Conservation (phyloP, 2,797 vertebrate species). For the Brachyalestes nurse region DNA sequence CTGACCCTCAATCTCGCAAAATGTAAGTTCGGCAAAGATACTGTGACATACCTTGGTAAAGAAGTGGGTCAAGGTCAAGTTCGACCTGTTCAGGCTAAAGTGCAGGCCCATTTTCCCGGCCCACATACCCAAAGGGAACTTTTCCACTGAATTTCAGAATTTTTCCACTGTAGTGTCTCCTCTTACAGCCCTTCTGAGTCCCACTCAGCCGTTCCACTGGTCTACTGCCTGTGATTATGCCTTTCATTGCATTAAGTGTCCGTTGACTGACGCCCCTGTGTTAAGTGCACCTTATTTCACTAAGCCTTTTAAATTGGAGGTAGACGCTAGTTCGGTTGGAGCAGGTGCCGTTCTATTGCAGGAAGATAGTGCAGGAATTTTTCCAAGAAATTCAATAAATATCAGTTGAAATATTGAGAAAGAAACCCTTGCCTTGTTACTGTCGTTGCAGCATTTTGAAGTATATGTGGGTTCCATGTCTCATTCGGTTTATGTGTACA, state of each 20-base stretch:
- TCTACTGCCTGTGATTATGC: neutral
- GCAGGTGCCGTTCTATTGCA: neutral
- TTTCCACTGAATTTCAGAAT: neutral
- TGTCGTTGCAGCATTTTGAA: neutral
- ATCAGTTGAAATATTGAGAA: neutral
- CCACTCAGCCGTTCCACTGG: neutral
- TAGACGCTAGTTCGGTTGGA: neutral
- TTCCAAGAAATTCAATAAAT: neutral
- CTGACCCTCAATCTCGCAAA: neutral
- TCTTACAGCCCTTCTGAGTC: neutral
- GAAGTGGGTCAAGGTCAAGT: neutral
- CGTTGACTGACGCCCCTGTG: neutral
- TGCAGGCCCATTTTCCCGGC: neutral
- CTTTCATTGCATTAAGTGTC: neutral
- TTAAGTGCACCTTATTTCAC: neutral
- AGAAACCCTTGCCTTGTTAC: neutral
- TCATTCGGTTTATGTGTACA: neutral
- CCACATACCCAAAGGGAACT: neutral
- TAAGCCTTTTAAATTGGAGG: neutral
- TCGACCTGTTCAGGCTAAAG: too few species aligned
- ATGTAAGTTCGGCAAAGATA: neutral
- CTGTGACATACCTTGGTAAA: neutral
- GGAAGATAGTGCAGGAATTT: neutral
- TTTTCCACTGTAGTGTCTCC: neutral
- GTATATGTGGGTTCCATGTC: neutral